Evolutionary conservation across 1,140 invertebrate species (phyloP).

Genomic region (Metopolophium dirhodum): DNA sequence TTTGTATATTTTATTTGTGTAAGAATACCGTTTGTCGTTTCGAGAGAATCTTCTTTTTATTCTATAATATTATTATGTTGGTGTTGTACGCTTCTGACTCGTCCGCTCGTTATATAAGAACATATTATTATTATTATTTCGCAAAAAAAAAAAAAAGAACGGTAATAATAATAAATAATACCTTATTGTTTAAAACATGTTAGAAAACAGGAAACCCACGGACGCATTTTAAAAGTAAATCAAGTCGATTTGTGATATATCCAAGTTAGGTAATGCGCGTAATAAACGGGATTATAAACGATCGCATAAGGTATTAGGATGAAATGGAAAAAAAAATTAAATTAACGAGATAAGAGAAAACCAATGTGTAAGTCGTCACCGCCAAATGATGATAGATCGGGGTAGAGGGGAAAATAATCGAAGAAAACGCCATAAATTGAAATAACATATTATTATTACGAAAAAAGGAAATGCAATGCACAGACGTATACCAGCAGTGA

Average conservation of each 20-base stretch:
- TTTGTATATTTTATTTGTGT: background rate
- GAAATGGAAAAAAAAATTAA: slow-evolving; percentile 8
- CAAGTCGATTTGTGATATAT: slow-evolving; percentile 47
- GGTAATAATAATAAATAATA: slow-evolving; percentile 18
- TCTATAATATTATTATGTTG: background rate
- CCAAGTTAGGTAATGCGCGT: slow-evolving; percentile 30
- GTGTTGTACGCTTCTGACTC: background rate
- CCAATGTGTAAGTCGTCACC: background rate
- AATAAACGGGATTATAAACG: background rate
- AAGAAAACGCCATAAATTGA: background rate
- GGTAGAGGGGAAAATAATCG: background rate
- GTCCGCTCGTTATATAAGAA: background rate
- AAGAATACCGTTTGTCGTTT: background rate
- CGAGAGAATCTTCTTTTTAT: slow-evolving; percentile 3
- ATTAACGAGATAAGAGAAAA: slow-evolving; percentile 25
- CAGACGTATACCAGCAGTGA: too few relatives aligned
- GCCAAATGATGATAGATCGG: background rate
- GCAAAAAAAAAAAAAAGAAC: slow-evolving; percentile 12
- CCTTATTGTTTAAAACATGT: slow-evolving; percentile 16
- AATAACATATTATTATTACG: background rate
- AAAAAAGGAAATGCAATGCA: background rate
- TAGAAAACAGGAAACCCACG: slow-evolving; percentile 40
- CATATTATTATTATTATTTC: slow-evolving; percentile 29
- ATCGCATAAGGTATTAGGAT: background rate
- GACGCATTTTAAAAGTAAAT: background rate